Base-by-base conservation (phyloP, 2,888 invertebrate species). In the Scelioninae gen. 1 region DNA sequence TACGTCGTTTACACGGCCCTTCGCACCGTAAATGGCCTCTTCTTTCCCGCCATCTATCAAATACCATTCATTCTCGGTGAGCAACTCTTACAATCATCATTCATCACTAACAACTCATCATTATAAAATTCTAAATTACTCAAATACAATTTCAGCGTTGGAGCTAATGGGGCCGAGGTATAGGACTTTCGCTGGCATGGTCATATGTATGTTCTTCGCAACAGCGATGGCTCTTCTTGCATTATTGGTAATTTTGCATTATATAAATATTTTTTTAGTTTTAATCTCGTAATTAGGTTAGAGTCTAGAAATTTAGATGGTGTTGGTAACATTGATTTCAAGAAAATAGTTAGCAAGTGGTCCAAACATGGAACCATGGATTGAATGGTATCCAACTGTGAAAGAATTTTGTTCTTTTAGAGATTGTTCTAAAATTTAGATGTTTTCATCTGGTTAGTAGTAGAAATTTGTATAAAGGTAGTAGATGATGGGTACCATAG, bases 41-140 rank as follows among this genome's bases (percentile, higher is more conserved):
- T 95, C 90, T 95, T 95, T 87, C 95, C 95, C 10, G 95, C 95
- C 0, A 90, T 95, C 79, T 95, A 95, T 88, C 95, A 95, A 89
- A 93, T 94, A 87, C 95, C 95, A 0, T 95, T 95, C 83, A 95
- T 95, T 83, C 90, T 95, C 81, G 95, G 95, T 93, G 88, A 85
- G 91, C 8, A 23, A 16, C 13, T 66, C 51, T 53, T 32, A 16
- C 40, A n/a, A 16, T 63, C n/a, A 11, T 60, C 11, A 58, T 47
- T 49, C 40, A 47, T 16, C 13, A 7, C 2, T 45, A 45, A 45
- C 15, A 3, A 8, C 13, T 45, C 3, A 10, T 23, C 49, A 49
- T 49, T 49, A 23, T 4, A 23, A 16, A 10, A 49, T n/a, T 45
- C 11, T 49, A 49, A 49, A 49, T 23, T 15, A 49, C 9, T 23